Evolutionary conservation across 2,888 invertebrate genomes (phyloP), one percentile per base, ranked within the genome.

Genomic region (Xanthorhoe designata): DNA sequence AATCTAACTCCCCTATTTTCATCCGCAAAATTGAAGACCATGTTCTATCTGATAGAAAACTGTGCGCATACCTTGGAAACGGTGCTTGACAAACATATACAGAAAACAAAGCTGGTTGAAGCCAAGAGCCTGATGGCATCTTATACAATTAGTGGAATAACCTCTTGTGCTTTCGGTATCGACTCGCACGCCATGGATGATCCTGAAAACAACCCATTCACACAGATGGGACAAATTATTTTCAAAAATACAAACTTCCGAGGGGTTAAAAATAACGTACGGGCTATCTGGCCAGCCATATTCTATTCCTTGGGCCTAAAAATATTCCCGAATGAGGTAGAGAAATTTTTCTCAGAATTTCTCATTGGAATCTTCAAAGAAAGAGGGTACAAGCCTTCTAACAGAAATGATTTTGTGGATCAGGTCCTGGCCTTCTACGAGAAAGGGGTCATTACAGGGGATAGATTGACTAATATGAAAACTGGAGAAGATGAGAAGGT

Each of bases 1-100:
- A 88, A 89, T 60, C 64, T 87, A 13, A 86, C 86, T 0, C 87
- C 87, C 0, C 59, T 90, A 0, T 92, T 90, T 70, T 82, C 91
- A 0, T 82, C 87, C 0, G 75, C 84, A 0, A 91, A 90, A 71
- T 87, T 90, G 81, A 90, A 83, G 66, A 86, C 80, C 15, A 91
- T 91, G 91, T 91, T 90, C 58, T 74, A 83, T 65, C 69, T 90
- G 9, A 83, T 90, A 7, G 78, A 81, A 57, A 79, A 82, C 7
- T 85, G 85, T 57, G 64, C n/a, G n/a, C n/a, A n/a, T 80, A 70
- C 69, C 0, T 81, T 88, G 1, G 88, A 90, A 47, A 74, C 69
- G 0, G 64, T 86, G 58, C 72, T 90, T 0, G 80, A 82, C 15
- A 68, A 79, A 3, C 78, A 81, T 55, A 63, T 70, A 2, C 63